Percentiles rank a stretch among this genome's conserved stretches.
Evolutionary conservation across 1,140 invertebrate genomes (phyloP).

Genomic region (Eciton burchellii): DNA sequence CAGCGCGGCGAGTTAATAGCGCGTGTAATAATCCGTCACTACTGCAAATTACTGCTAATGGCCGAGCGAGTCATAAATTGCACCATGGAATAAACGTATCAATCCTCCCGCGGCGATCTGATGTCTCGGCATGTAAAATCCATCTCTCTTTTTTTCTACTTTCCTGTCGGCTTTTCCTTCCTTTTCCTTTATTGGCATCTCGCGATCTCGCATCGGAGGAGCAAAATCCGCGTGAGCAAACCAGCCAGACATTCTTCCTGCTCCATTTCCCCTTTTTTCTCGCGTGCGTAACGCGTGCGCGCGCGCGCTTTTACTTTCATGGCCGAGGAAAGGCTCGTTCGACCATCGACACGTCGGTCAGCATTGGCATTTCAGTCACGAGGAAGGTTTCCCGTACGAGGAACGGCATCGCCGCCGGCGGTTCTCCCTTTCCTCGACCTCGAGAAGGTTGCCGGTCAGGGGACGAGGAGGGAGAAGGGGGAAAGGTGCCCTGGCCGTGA

Average conservation of each 20-base stretch:
- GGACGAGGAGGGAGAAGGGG: background rate
- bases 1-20: constrained; percentile 1
- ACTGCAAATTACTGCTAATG: constrained; percentile 21
- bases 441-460: constrained; percentile 56
- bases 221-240: constrained; percentile 9
- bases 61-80: constrained; percentile 14
- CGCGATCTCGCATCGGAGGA: background rate
- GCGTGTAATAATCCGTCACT: constrained; percentile 18
- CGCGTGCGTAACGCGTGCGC: background rate
- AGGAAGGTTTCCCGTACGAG: constrained; percentile 69
- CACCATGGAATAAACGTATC: constrained; percentile 2
- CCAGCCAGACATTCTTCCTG: constrained; percentile 33
- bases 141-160: too few relatives aligned
- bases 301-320: constrained; percentile 62
- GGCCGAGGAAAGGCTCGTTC: constrained; percentile 64
- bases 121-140: too few relatives aligned
- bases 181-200: background rate
- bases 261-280: constrained; percentile 43
- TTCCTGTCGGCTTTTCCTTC: background rate
- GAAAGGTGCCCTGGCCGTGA: constrained; percentile 11
- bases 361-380: constrained; percentile 58
- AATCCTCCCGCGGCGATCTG: constrained; percentile 18
- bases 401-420: constrained; percentile 34
- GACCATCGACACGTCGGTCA: constrained; percentile 3
- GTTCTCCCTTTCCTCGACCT: constrained; percentile 69